phyloP scores from a whole-genome alignment of 2,888 invertebrate genomes.

The Amblyjoppa proteus region DNA sequence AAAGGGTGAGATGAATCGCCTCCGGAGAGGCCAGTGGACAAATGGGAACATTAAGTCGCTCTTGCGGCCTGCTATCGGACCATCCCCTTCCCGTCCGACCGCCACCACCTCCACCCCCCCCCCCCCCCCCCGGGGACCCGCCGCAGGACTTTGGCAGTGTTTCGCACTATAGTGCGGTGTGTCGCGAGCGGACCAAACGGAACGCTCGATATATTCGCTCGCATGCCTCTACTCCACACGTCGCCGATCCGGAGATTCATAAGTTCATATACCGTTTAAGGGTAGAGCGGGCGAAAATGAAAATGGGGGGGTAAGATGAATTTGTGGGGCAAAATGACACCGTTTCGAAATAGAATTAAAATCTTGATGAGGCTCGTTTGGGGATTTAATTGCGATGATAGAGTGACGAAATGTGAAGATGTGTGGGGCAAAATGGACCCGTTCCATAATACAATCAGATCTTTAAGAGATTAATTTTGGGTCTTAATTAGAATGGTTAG shows the following conservation, averaged over 20 bases:
- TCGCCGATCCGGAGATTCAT: constrained; percentile 45
- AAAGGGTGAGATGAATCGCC: constrained; percentile 81
- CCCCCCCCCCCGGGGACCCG: background rate
- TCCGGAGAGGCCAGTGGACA: constrained; percentile 81
- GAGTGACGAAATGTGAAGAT: too few species aligned
- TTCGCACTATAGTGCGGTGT: constrained; percentile 44
- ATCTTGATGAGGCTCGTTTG: too few species aligned
- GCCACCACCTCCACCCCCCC: background rate
- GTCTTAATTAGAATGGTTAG: too few species aligned
- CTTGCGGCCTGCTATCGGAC: constrained; percentile 78
- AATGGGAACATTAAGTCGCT: constrained; percentile 83
- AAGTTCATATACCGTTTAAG: background rate
- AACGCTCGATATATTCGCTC: constrained; percentile 53
- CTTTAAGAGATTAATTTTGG: too few species aligned
- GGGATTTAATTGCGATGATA: too few species aligned
- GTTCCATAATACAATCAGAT: too few species aligned
- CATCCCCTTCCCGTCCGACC: constrained; percentile 65
- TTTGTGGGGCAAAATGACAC: too few species aligned
- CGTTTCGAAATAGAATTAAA: too few species aligned
- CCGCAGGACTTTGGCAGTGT: constrained; percentile 65
- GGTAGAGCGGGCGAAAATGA: too few species aligned
- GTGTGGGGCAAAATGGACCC: too few species aligned
- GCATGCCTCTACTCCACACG: constrained; percentile 38
- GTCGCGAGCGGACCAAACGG: constrained; percentile 49
- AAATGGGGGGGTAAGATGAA: too few species aligned